Conservation (phyloP, 2,888 invertebrate genomes). For the Phrixothrix hirtus region DNA sequence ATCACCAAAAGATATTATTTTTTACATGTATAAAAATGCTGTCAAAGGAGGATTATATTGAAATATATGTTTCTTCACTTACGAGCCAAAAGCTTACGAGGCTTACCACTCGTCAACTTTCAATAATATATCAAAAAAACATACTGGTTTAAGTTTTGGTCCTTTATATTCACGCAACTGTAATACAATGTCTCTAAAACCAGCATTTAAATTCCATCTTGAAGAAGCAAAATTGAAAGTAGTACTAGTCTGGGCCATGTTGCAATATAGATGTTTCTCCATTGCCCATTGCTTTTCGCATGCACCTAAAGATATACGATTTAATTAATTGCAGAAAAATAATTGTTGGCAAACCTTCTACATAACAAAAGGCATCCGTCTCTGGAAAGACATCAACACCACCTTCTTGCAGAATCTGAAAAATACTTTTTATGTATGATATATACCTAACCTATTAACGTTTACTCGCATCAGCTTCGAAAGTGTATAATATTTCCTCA, state of each 20-base stretch:
- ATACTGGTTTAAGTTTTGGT: not conserved
- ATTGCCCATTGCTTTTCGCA: not conserved
- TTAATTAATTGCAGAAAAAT: not conserved
- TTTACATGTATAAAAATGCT: too few relatives aligned
- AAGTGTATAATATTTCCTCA: slow-evolving; percentile 64
- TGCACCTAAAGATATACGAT: not conserved
- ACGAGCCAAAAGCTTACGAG: too few relatives aligned
- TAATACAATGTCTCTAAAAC: not conserved
- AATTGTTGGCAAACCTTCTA: slow-evolving; percentile 59
- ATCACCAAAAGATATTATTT: too few relatives aligned
- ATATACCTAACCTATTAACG: too few relatives aligned
- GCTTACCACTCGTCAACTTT: too few relatives aligned
- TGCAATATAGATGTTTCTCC: not conserved
- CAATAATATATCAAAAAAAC: too few relatives aligned
- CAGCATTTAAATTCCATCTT: not conserved
- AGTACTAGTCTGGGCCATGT: not conserved
- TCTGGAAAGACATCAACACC: slow-evolving; percentile 85
- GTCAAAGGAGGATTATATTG: too few relatives aligned
- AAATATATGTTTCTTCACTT: too few relatives aligned
- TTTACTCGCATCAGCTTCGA: slow-evolving; percentile 65
- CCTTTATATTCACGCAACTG: not conserved
- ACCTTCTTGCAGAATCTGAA: slow-evolving; percentile 57
- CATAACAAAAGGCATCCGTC: slow-evolving; percentile 72
- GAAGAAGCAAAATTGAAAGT: not conserved
- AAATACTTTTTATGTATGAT: too few relatives aligned